Evolutionary conservation across 2,797 vertebrate species (phyloP), one percentile per base, ranked within the genome.

Genomic region (Carduelis carduelis): DNA sequence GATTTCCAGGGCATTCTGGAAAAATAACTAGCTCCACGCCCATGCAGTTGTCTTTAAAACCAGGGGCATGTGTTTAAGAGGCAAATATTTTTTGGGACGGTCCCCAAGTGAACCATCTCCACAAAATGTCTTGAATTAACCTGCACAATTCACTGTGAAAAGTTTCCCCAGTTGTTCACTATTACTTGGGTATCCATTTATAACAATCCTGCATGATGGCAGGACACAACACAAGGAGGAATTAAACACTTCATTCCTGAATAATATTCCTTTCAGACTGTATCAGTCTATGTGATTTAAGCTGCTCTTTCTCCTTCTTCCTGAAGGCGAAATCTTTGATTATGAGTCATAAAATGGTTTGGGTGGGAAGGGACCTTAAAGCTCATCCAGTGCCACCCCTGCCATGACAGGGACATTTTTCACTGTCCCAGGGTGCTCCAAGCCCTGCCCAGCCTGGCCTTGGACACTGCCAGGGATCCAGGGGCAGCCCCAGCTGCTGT

Each of bases 331-430:
- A 46, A 90, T 12, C 41, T 60, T 61, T 46, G 21, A 64, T 50
- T 50, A 12, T 12, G 18, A 35, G 71, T 32, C 8, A 32, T 22
- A 20, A 15, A 77, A 57, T 41, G 18, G 21, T 59, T 32, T 71
- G 39, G 37, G 26, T 20, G 16, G 34, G 34, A 71, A 71, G 52
- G 21, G 39, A 23, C 14, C 13, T 46, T 11, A 46, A 46, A 57
- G 8, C 0, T 0, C 52, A 57, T 2, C n/a, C 65, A 9, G 4
- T 16, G 0, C 28, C 63, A 28, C 5, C 6, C 30, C 26, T 43
- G 49, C 49, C 50, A 52, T 41, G 27, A 10, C 39, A 65, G 59
- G 30, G 44, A 59, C 80, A 53, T 4, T 18, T 77, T 1, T 21
- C 30, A 41, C 6, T 23, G 2, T 4, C 39, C 64, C 79, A 77